Conservation (phyloP, 2,888 invertebrate genomes). For the Auanema sp. region DNA sequence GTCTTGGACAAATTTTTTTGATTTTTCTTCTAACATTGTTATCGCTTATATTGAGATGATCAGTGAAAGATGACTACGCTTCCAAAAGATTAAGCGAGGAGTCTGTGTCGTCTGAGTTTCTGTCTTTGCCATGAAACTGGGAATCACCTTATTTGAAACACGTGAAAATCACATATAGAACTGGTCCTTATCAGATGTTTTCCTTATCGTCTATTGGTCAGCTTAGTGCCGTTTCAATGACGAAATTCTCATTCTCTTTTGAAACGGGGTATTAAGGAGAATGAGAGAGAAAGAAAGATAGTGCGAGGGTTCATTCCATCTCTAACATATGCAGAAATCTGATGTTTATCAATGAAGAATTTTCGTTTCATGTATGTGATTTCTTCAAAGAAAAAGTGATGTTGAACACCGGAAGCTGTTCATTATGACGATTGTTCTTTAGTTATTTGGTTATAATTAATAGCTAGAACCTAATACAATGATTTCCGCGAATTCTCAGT, state of each 20-base stretch:
- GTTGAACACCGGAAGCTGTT: constrained; percentile 1
- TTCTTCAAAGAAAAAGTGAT: background rate
- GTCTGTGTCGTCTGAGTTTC: too few species aligned
- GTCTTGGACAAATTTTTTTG: background rate
- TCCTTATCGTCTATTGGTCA: constrained; percentile 11
- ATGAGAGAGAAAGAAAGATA: constrained; percentile 2
- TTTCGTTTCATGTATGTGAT: background rate
- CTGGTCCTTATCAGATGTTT: constrained; percentile 13
- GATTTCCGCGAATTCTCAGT: too few species aligned
- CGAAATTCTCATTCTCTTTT: background rate
- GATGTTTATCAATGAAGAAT: background rate
- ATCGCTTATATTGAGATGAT: too few species aligned
- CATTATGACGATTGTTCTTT: constrained; percentile 3
- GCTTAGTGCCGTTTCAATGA: constrained; percentile 11
- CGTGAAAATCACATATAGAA: background rate
- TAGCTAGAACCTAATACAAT: too few species aligned
- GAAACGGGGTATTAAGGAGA: background rate
- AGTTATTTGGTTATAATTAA: background rate
- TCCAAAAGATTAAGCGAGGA: too few species aligned
- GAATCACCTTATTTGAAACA: constrained; percentile 8
- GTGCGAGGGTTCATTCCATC: background rate
- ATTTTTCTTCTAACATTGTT: background rate
- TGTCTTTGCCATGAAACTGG: too few species aligned
- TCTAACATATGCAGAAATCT: background rate
- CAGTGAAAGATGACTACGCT: too few species aligned